Percentiles rank a stretch among this genome's conserved stretches.
Evolutionary conservation across 2,888 invertebrate genomes (phyloP).

Genomic region (Xestia xanthographa): DNA sequence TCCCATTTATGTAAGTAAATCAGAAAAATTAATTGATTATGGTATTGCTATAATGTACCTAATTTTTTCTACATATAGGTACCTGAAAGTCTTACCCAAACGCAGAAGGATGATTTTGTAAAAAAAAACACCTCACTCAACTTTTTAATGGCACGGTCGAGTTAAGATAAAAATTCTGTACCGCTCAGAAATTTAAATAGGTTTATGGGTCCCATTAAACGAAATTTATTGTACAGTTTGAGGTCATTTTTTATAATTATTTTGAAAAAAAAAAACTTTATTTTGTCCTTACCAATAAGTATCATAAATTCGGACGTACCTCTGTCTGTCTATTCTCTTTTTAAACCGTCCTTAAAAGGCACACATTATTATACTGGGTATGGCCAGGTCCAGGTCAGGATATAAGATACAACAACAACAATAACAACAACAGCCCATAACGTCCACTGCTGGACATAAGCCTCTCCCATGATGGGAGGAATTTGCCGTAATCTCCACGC

Average conservation of each 20-base stretch:
- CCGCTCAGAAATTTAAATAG: slow-evolving; percentile 50
- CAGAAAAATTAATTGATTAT: no score
- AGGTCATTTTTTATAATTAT: slow-evolving; percentile 19
- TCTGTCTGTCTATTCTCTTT: neutral
- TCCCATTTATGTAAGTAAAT: no score
- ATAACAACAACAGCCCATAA: no score
- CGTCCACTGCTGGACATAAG: no score
- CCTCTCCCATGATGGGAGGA: no score
- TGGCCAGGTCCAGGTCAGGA: neutral
- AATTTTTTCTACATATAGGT: neutral
- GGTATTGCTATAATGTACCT: no score
- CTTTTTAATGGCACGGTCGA: slow-evolving; percentile 53
- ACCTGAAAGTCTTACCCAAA: neutral
- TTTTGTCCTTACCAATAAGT: neutral
- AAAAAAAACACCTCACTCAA: slow-evolving; percentile 31
- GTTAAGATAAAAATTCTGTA: slow-evolving; percentile 60
- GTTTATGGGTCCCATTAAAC: slow-evolving; percentile 54
- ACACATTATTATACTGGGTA: neutral
- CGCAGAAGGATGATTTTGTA: slow-evolving; percentile 3
- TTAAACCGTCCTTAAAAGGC: neutral
- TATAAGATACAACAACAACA: no score
- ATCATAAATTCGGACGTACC: neutral
- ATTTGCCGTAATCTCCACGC: no score
- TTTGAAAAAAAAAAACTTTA: slow-evolving; percentile 22
- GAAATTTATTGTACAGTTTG: slow-evolving; percentile 51